Evolutionary conservation across 2,113 vertebrate species (phyloP).

Genomic region (Podiceps cristatus): DNA sequence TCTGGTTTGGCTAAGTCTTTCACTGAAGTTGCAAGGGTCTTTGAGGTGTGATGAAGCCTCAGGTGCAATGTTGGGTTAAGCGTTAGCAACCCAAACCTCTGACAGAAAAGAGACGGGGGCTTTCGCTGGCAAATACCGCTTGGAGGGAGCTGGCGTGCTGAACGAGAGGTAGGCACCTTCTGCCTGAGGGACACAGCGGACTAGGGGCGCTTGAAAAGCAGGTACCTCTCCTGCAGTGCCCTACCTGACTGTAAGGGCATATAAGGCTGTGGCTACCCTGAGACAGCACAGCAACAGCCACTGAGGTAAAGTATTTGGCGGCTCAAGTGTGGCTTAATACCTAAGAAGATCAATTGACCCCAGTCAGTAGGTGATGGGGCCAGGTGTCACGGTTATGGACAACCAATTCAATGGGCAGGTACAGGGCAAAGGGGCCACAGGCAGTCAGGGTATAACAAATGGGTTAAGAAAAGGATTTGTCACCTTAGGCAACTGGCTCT

Average conservation of each 20-base stretch:
- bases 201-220: neutral
- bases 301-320: neutral
- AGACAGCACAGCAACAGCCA: neutral
- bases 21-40: neutral
- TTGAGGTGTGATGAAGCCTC: neutral
- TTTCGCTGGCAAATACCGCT: neutral
- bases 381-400: neutral
- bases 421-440: rapidly evolving
- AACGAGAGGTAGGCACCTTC: neutral
- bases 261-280: neutral
- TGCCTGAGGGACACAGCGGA: neutral
- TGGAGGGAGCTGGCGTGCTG: neutral
- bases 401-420: neutral
- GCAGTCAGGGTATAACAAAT: neutral
- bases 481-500: neutral
- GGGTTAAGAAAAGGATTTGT: neutral
- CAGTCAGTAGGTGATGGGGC: neutral
- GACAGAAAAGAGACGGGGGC: neutral
- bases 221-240: neutral
- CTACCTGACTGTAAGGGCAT: rapidly evolving
- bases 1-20: neutral
- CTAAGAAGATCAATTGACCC: rapidly evolving
- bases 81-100: neutral
- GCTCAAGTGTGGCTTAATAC: neutral
- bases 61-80: rapidly evolving